A percentile compares a stretch with the other conserved stretches of the same genome.
These are phyloP conservation scores for Drosophila glabriapex DNA, from an alignment of 2,888 invertebrate genomes.

Conservation along the genomic window DNA sequence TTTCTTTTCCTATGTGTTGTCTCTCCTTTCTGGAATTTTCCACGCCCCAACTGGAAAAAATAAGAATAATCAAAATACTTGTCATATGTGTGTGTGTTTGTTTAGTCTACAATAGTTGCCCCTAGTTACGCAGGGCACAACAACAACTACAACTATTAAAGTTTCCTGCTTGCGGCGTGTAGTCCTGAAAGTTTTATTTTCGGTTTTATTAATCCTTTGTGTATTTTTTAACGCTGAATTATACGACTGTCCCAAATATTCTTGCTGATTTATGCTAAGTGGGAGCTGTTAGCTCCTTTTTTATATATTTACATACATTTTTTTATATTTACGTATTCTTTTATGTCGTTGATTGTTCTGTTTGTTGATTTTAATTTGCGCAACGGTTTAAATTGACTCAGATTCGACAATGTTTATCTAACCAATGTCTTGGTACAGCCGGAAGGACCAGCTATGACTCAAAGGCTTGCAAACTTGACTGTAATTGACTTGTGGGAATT, in stretches of 20 bases:
- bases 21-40: conserved; percentile 12
- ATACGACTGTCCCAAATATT: conserved; percentile 54
- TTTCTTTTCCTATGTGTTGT: background rate
- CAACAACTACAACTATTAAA: conserved; percentile 55
- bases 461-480: background rate
- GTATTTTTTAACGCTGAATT: conserved; percentile 66
- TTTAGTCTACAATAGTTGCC: conserved; percentile 61
- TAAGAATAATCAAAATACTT: conserved; percentile 49
- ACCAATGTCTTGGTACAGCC: background rate
- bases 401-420: background rate
- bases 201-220: conserved; percentile 74
- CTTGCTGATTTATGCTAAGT: conserved; percentile 64
- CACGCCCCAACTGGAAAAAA: conserved; percentile 7
- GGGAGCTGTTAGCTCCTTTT: conserved; percentile 10
- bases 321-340: background rate
- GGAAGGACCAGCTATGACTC: background rate
- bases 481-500: background rate
- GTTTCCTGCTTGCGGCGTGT: conserved; percentile 7
- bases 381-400: background rate
- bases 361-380: conserved; percentile 11
- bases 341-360: background rate
- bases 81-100: conserved; percentile 24
- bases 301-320: background rate
- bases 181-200: conserved; percentile 28
- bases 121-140: conserved; percentile 65